A percentile compares a stretch with the other conserved stretches of the same genome.
phyloP scores from a whole-genome alignment of 1,140 invertebrate genomes.

The Zaprionus lachaisei region DNA sequence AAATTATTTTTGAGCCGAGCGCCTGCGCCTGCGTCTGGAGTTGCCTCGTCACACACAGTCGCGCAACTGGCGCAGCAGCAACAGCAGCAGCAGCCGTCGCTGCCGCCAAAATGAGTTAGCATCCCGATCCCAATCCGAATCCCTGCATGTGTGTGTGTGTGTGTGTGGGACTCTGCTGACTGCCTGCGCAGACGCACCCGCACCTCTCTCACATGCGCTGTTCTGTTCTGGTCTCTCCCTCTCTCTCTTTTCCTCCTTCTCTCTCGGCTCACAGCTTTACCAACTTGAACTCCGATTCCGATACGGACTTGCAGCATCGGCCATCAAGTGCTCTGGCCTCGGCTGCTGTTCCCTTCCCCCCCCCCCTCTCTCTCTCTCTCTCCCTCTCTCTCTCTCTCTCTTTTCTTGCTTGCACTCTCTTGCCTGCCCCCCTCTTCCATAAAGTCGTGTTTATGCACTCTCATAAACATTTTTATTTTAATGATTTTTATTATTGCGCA shows the following conservation, averaged over 20 bases:
- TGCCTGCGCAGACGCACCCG: conserved; percentile 50
- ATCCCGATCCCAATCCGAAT: conserved; percentile 61
- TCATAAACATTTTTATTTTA: conserved; percentile 84
- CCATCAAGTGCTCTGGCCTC: conserved; percentile 69
- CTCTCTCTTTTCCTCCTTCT: background rate
- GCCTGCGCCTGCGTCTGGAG: conserved; percentile 66
- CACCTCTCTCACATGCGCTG: conserved; percentile 11
- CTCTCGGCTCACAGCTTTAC: conserved; percentile 6
- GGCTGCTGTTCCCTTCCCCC: background rate
- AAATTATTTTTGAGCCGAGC: conserved; percentile 82
- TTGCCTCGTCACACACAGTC: conserved; percentile 46
- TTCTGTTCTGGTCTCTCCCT: background rate
- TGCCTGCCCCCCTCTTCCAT: conserved; percentile 30
- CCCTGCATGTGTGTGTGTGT: conserved; percentile 20
- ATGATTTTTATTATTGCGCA: conserved; percentile 83
- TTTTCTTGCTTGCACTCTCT: background rate
- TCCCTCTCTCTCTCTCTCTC: background rate
- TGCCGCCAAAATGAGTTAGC: conserved; percentile 80
- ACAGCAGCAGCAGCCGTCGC: conserved; percentile 41
- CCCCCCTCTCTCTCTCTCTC: too few relatives aligned
- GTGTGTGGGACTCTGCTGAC: conserved; percentile 40
- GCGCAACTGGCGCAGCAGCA: conserved; percentile 35
- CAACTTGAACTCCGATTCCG: background rate
- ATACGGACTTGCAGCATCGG: conserved; percentile 15
- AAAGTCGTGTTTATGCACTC: conserved; percentile 81